Conservation (phyloP, 1,140 invertebrate species). For the Lepidostoma basale region DNA sequence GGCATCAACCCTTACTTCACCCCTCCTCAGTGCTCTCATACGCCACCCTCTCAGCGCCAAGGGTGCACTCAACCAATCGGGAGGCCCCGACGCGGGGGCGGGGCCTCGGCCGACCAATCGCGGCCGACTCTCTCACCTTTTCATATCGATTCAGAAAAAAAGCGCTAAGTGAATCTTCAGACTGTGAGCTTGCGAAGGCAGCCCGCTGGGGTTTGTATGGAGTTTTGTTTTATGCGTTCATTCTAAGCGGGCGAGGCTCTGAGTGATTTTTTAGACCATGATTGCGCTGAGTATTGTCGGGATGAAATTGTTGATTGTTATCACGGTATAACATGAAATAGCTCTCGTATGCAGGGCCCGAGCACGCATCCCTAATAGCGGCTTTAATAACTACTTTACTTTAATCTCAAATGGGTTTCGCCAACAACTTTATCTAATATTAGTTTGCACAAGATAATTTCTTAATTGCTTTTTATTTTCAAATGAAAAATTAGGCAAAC, state of each 20-base stretch:
- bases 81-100: conserved; percentile 7
- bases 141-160: conserved; percentile 45
- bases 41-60: conserved; percentile 23
- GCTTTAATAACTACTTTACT: not conserved
- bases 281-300: not conserved
- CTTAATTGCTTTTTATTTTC: too few species aligned
- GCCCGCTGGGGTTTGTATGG: not conserved
- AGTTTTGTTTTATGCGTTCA: too few species aligned
- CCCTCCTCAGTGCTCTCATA: conserved; percentile 11
- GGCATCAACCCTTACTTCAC: conserved; percentile 35
- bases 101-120: conserved; percentile 31
- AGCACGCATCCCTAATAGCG: conserved; percentile 1
- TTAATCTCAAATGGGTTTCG: not conserved
- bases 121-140: conserved; percentile 25
- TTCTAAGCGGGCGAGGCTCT: conserved; percentile 15
- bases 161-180: conserved; percentile 36
- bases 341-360: not conserved
- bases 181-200: not conserved
- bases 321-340: conserved; percentile 14
- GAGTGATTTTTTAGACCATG: conserved; percentile 22
- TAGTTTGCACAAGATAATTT: too few species aligned
- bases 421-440: too few species aligned
- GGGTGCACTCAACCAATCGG: conserved; percentile 38
- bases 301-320: conserved; percentile 17
- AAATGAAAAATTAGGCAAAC: too few species aligned